Conservation (phyloP, 2,113 vertebrate genomes). For the Lota lota region DNA sequence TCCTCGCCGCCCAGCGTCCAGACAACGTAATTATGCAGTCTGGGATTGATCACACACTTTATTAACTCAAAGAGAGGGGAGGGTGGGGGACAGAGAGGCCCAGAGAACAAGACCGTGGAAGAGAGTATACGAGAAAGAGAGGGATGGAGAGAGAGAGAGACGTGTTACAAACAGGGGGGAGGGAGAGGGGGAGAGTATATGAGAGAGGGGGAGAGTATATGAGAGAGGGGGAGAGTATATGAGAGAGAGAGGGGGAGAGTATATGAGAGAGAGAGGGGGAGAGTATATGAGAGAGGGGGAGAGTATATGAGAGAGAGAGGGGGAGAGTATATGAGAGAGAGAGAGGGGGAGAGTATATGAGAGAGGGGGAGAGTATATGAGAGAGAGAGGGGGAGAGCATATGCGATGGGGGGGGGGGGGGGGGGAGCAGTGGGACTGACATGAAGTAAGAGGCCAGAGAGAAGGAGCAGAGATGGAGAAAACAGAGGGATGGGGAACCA, state of each 20-base stretch:
- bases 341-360: not conserved
- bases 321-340: not conserved
- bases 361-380: not conserved
- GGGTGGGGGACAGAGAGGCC: not conserved
- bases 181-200: not conserved
- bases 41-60: constrained; percentile 26
- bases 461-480: no score
- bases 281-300: not conserved
- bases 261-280: not conserved
- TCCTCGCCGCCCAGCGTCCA: constrained; percentile 5
- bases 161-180: no score
- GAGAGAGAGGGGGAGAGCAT: not conserved
- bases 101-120: not conserved
- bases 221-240: not conserved
- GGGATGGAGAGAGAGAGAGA: not conserved
- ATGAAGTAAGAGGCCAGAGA: no score
- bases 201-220: not conserved
- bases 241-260: constrained; percentile 7
- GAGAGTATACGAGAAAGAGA: not conserved
- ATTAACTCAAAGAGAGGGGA: not conserved
- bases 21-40: constrained; percentile 38
- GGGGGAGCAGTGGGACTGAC: no score
- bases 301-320: no score
- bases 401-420: no score
- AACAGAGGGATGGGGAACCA: no score